Base-by-base conservation (phyloP, 2,797 vertebrate genomes). In the Aldrovandia affinis region DNA sequence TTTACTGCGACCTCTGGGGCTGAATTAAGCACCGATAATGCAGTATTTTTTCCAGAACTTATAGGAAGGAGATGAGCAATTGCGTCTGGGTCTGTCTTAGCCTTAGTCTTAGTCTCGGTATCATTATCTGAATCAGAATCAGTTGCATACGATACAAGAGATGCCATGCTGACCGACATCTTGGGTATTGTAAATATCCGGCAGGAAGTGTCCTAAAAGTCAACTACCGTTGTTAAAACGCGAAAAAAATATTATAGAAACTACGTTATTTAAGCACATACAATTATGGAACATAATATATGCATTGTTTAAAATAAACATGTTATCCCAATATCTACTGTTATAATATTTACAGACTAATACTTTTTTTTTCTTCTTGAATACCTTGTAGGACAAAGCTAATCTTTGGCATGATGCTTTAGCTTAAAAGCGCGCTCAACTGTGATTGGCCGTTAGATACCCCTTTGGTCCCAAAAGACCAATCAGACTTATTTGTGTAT, bases 1-100 rank as follows among this genome's bases (percentile, higher is more conserved):
- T 99, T 99, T 81, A 99, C 97, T 1, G 97, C 97, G 57, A 99
- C 98, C 91, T 98, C 97, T 0, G 98, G 98, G 70, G 98, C 98
- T 18, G 97, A 95, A 89, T 99, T 97, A 9, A 96, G 93, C 14
- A 97, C 88, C 2, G 94, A 82, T 65, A 95, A 25, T 78, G 96
- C 83, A 68, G 93, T 93, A 0, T 83, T 88, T 0, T 1, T 89
- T 54, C 3, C 93, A 39, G 89, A 83, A 63, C 89, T 84, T 2
- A 89, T 85, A 28, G 90, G 96, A 86, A 87, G 95, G 15, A 90
- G 95, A 85, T 89, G 96, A 82, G 86, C 96, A 81, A 87, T 93
- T 3, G 93, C 89, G 80, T 96, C 95, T 20, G 93, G 90, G 12
- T 93, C 89, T 12, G 82, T 78, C 84, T 91, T 85, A 28, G 86